Conservation (phyloP, 1,140 invertebrate genomes). For the Drosophila sproati region DNA sequence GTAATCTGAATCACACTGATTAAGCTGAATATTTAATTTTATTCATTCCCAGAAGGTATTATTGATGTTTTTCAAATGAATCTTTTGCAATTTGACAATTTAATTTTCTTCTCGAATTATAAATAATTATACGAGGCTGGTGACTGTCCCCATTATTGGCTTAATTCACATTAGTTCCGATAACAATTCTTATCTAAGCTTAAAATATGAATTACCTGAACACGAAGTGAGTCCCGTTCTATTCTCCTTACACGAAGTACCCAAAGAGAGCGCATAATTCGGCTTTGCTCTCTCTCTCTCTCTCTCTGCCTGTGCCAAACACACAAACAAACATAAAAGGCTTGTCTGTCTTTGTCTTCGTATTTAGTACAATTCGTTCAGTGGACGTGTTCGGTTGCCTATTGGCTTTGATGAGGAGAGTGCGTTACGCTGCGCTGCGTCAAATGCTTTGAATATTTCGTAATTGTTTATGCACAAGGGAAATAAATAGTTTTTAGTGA, state of each 20-base stretch:
- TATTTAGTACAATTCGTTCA: slow-evolving; percentile 46
- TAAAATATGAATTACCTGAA: slow-evolving; percentile 10
- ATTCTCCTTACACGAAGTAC: slow-evolving; percentile 15
- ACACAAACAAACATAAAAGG: not conserved
- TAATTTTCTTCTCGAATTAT: not conserved
- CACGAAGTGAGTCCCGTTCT: not conserved
- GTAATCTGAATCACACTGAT: too few species aligned
- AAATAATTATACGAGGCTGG: not conserved
- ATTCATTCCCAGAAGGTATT: too few species aligned
- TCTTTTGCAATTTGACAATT: not conserved
- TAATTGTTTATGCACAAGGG: slow-evolving; percentile 34
- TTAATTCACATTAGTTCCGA: not conserved
- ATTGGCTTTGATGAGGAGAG: not conserved
- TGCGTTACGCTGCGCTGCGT: not conserved
- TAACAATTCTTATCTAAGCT: slow-evolving; percentile 28
- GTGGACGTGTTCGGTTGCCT: slow-evolving; percentile 44
- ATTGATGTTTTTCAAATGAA: too few species aligned
- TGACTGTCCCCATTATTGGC: not conserved
- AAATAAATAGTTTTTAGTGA: slow-evolving; percentile 51
- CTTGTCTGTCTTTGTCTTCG: slow-evolving; percentile 31
- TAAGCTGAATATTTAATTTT: too few species aligned
- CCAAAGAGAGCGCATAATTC: slow-evolving; percentile 14
- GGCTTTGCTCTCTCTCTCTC: slow-evolving; percentile 16
- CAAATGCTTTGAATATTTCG: slow-evolving; percentile 12
- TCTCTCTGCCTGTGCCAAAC: slow-evolving; percentile 18